Evolutionary conservation across 2,888 invertebrate species (phyloP).

Genomic region (Drosophila multiciliata): DNA sequence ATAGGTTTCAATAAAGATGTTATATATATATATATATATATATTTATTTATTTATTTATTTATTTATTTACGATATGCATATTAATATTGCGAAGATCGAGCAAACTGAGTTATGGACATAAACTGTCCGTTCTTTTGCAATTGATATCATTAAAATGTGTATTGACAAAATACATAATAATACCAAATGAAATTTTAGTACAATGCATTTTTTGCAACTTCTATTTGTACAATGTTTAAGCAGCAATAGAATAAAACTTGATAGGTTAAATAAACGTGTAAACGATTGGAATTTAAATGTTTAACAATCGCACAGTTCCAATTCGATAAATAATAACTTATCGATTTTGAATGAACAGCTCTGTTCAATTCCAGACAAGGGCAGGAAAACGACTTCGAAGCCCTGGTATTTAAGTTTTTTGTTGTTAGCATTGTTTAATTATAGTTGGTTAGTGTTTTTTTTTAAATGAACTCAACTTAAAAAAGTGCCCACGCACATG

Average conservation of each 20-base stretch:
- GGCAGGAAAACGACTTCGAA: conserved; percentile 46
- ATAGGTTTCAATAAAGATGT: conserved; percentile 7
- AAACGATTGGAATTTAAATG: background rate
- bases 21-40: background rate
- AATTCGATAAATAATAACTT: background rate
- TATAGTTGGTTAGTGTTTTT: conserved; percentile 61
- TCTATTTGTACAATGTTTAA: background rate
- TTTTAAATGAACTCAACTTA: background rate
- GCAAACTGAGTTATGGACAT: background rate
- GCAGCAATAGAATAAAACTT: background rate
- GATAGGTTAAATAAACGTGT: no score
- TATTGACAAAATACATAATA: background rate
- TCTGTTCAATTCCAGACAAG: conserved; percentile 20
- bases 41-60: background rate
- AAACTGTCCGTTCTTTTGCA: background rate
- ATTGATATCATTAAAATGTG: background rate
- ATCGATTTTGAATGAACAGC: conserved; percentile 16
- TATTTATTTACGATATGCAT: background rate
- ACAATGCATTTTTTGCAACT: background rate
- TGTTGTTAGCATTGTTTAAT: conserved; percentile 68
- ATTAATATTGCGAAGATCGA: background rate
- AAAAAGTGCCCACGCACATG: background rate
- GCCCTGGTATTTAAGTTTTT: conserved; percentile 63
- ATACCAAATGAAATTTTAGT: background rate
- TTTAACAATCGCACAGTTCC: conserved; percentile 1